phyloP scores from a whole-genome alignment of 1,140 invertebrate species.

The Zaprionus taronus region DNA sequence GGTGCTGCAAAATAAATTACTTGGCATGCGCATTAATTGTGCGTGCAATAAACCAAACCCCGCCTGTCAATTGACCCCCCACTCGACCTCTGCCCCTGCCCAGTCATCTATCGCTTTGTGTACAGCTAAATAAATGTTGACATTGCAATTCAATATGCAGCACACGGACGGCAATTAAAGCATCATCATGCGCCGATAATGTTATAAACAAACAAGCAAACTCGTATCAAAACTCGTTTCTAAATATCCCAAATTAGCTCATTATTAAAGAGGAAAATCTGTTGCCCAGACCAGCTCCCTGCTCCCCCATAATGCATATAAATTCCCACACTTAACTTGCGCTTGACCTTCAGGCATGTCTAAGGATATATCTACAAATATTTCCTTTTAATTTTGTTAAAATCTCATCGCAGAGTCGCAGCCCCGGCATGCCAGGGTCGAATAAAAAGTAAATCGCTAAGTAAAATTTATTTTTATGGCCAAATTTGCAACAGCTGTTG shows the following conservation, averaged over 20 bases:
- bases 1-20: conserved; percentile 43
- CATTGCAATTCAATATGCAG: conserved; percentile 49
- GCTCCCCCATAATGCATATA: neutral
- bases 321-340: neutral
- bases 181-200: conserved; percentile 23
- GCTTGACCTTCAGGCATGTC: neutral
- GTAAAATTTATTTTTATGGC: conserved; percentile 66
- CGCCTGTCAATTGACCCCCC: conserved; percentile 16
- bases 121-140: conserved; percentile 55
- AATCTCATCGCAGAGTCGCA: conserved; percentile 37
- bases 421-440: conserved; percentile 18
- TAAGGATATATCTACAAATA: neutral
- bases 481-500: conserved; percentile 65
- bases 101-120: conserved; percentile 3
- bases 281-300: neutral
- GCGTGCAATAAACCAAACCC: conserved; percentile 31
- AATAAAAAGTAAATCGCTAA: conserved; percentile 57
- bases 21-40: conserved; percentile 47
- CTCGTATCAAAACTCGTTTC: conserved; percentile 1
- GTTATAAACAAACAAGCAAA: conserved; percentile 13
- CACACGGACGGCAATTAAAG: conserved; percentile 32
- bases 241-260: conserved; percentile 5
- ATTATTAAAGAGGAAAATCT: neutral
- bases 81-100: neutral
- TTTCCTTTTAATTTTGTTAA: conserved; percentile 63